Conservation (phyloP, 2,888 invertebrate genomes). For the Hirtodrosophila cameraria region DNA sequence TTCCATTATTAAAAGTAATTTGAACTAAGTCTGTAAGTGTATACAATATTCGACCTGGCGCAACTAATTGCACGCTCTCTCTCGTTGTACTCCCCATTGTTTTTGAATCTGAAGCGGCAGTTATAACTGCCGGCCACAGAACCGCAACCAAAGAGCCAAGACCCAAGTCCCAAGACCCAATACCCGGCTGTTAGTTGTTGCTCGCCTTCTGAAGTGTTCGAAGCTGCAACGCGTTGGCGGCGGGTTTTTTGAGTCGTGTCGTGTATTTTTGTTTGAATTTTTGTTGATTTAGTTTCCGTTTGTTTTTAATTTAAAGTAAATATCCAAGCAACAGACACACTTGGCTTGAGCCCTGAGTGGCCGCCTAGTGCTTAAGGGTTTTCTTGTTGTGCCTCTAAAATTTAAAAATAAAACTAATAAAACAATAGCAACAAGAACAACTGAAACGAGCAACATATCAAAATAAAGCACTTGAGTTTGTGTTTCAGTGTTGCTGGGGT, state of each 20-base stretch:
- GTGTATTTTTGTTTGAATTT: conserved; percentile 71
- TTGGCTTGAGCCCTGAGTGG: conserved; percentile 32
- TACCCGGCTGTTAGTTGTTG: conserved; percentile 65
- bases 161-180: no score
- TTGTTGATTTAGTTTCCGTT: conserved; percentile 77
- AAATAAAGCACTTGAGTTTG: conserved; percentile 69
- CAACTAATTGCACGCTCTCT: not conserved
- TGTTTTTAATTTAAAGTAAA: conserved; percentile 75
- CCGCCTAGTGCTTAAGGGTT: conserved; percentile 40
- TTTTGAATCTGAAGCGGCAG: conserved; percentile 60
- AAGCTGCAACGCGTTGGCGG: conserved; percentile 68
- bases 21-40: conserved; percentile 12
- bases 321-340: conserved; percentile 54
- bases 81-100: conserved; percentile 38
- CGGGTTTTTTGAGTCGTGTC: conserved; percentile 52
- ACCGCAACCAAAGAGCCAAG: no score
- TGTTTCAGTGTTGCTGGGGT: conserved; percentile 37
- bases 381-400: conserved; percentile 16
- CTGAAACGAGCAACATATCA: conserved; percentile 50
- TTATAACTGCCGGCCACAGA: conserved; percentile 56
- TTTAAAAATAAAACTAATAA: conserved; percentile 23
- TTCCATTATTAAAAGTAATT: no score
- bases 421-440: conserved; percentile 17
- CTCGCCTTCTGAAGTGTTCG: conserved; percentile 67
- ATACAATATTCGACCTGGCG: not conserved